These are phyloP conservation scores for Brachystomella parvula DNA, from an alignment of 1,140 invertebrate species.

Conservation along the genomic window DNA sequence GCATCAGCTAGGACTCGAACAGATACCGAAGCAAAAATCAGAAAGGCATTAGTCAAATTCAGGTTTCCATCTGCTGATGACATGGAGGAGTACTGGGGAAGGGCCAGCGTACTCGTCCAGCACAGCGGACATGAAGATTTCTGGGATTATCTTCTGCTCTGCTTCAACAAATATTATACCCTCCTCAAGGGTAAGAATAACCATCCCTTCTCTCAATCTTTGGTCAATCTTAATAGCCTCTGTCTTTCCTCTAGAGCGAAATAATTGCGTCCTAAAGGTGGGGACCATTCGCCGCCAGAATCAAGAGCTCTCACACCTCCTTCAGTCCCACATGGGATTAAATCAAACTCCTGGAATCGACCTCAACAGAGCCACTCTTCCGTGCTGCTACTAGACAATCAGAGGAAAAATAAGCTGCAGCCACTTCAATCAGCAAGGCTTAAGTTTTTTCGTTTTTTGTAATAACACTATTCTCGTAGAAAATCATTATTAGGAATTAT, in stretches of 20 bases:
- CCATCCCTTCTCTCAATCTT: not conserved
- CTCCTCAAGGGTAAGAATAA: conserved; percentile 11
- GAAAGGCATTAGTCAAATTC: conserved; percentile 6
- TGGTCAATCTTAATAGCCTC: not conserved
- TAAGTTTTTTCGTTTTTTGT: no score
- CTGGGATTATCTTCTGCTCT: conserved; percentile 15
- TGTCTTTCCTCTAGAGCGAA: not conserved
- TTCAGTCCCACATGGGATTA: not conserved
- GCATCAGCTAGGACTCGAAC: not conserved
- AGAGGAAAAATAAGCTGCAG: not conserved
- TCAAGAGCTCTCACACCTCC: not conserved
- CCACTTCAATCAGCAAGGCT: no score
- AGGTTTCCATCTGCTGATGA: conserved; percentile 5
- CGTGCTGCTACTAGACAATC: not conserved
- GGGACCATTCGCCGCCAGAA: not conserved
- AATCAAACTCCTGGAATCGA: not conserved
- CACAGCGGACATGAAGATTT: conserved; percentile 6
- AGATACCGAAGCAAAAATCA: conserved; percentile 8
- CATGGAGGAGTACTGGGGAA: conserved; percentile 17
- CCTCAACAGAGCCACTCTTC: not conserved
- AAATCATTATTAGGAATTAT: no score
- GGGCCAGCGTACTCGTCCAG: not conserved
- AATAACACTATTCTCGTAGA: no score
- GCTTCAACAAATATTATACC: conserved; percentile 14
- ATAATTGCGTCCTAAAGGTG: not conserved